A percentile compares a stretch with the other conserved stretches of the same genome.
These are phyloP conservation scores for Lepidothrix coronata DNA, from an alignment of 2,113 vertebrate genomes.

Conservation along the genomic window DNA sequence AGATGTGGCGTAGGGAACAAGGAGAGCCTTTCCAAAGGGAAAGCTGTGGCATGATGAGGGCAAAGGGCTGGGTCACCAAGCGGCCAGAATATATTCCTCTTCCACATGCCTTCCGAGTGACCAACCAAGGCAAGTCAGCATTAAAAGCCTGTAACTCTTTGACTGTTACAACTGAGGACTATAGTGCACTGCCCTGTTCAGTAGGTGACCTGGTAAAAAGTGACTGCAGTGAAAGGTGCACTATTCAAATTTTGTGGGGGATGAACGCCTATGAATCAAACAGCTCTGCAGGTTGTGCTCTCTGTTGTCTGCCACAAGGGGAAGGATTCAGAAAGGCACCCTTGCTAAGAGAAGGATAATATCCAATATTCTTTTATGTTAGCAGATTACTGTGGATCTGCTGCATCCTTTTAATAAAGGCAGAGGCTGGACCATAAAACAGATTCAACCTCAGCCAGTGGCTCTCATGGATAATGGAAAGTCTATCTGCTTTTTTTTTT, in stretches of 20 bases:
- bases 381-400: background rate
- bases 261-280: rapidly evolving
- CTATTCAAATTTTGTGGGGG: background rate
- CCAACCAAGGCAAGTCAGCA: background rate
- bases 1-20: background rate
- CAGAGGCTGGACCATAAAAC: background rate
- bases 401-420: background rate
- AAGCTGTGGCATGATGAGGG: rapidly evolving
- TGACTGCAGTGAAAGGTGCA: background rate
- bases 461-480: background rate
- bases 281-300: background rate
- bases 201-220: background rate
- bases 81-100: background rate
- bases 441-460: background rate
- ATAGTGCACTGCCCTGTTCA: rapidly evolving
- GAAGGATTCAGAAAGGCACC: background rate
- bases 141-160: background rate
- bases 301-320: background rate
- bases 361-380: background rate
- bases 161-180: background rate
- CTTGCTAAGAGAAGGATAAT: background rate
- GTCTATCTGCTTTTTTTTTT: background rate
- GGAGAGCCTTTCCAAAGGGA: background rate
- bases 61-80: background rate
- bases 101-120: rapidly evolving